phyloP scores from a whole-genome alignment of 2,113 vertebrate species.

The Hemicordylus capensis region DNA sequence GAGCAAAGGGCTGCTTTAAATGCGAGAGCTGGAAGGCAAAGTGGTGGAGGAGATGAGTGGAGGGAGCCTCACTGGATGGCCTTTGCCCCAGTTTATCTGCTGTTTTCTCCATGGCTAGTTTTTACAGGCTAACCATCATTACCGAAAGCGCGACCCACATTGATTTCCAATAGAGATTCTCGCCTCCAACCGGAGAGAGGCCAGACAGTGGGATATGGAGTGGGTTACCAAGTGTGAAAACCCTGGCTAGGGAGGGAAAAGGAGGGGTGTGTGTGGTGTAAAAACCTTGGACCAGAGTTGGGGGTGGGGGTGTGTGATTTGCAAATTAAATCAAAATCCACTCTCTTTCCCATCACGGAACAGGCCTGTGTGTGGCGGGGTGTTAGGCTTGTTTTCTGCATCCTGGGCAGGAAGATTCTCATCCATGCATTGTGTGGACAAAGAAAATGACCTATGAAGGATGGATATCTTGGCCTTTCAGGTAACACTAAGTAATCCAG shows the following conservation, averaged over 20 bases:
- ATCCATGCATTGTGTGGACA: too few species aligned
- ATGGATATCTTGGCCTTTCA: background rate
- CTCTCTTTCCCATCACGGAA: background rate
- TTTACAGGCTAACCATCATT: constrained; percentile 23
- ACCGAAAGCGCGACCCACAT: constrained; percentile 31
- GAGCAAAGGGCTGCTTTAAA: background rate
- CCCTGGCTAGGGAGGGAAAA: background rate
- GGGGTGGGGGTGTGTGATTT: background rate
- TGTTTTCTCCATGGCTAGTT: constrained; percentile 27
- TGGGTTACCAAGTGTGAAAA: background rate
- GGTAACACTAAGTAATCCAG: background rate
- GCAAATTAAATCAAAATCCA: background rate
- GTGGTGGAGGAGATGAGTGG: background rate
- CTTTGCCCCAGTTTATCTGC: constrained; percentile 17
- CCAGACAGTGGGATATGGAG: background rate
- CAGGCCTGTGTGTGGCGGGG: too few species aligned
- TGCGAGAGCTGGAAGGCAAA: background rate
- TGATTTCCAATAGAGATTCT: constrained; percentile 25
- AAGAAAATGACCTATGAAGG: background rate
- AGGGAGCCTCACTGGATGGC: background rate
- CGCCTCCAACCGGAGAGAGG: background rate
- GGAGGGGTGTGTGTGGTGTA: too few species aligned
- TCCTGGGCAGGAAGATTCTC: background rate
- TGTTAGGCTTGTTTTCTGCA: background rate
- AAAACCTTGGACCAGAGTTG: background rate